Percentiles rank a stretch among this genome's conserved stretches.
phyloP scores from a whole-genome alignment of 2,113 vertebrate species.

The Daboia siamensis region DNA sequence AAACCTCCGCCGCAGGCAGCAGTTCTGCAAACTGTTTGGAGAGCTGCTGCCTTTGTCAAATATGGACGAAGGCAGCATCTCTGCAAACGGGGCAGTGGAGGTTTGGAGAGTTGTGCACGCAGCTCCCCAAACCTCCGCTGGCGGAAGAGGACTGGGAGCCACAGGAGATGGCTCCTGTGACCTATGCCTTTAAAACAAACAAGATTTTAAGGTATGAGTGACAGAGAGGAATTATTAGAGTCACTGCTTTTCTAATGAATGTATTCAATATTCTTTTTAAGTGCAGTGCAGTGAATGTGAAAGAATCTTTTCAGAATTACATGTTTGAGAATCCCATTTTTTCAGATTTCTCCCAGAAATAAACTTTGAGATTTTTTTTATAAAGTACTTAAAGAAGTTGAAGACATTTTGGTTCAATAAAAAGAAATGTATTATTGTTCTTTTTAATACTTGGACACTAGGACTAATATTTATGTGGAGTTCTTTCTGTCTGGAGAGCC shows the following conservation, averaged over 20 bases:
- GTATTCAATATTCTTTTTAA: slow-evolving; percentile 46
- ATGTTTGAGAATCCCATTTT: slow-evolving; percentile 7
- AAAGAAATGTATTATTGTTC: not conserved
- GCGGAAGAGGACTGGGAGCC: too few species aligned
- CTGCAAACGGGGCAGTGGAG: too few species aligned
- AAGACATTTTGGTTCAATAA: not conserved
- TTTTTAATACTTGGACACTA: not conserved
- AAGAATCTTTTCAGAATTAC: slow-evolving; percentile 10
- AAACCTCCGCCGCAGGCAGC: too few species aligned
- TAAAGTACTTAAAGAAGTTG: slow-evolving; percentile 15
- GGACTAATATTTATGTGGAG: accelerated
- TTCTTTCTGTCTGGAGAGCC: not conserved
- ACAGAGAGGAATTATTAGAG: slow-evolving; percentile 30
- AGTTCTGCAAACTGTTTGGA: too few species aligned
- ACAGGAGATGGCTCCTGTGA: too few species aligned
- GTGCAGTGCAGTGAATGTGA: slow-evolving; percentile 22
- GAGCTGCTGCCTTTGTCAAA: too few species aligned
- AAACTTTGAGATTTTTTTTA: slow-evolving; percentile 20
- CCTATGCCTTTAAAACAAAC: not conserved
- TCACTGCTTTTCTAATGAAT: not conserved
- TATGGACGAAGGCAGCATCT: too few species aligned
- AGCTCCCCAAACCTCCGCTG: too few species aligned
- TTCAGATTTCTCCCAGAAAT: accelerated
- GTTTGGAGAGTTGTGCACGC: too few species aligned
- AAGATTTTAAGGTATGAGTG: slow-evolving; percentile 10